Percentiles rank a stretch among this genome's conserved stretches.
Conservation (phyloP, 2,888 invertebrate species). For the Podotricha telesiphe region DNA sequence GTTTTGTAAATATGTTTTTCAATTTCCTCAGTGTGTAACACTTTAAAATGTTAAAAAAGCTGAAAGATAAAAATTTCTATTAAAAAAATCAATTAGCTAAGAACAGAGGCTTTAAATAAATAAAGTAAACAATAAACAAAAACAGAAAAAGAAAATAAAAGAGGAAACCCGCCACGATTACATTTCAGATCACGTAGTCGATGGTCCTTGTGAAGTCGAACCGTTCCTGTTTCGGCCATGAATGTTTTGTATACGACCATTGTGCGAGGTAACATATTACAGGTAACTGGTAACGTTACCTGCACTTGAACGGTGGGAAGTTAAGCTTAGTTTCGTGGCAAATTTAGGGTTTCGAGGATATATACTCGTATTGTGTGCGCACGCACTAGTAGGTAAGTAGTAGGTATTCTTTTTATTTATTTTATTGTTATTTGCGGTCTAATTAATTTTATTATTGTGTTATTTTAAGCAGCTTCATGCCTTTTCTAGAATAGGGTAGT, state of each 20-base stretch:
- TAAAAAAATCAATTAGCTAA: no score
- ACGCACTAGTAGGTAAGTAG: no score
- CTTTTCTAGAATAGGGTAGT: no score
- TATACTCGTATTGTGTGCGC: neutral
- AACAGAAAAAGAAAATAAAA: neutral
- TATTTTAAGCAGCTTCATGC: no score
- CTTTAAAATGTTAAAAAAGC: no score
- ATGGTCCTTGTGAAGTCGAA: slow-evolving; percentile 17
- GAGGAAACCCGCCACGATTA: neutral
- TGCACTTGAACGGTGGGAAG: slow-evolving; percentile 24
- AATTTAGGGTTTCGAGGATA: slow-evolving; percentile 13
- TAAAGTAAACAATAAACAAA: neutral
- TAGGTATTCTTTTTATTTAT: no score
- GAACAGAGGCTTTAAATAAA: neutral
- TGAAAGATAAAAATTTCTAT: no score
- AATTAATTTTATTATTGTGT: no score
- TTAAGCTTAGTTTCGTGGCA: slow-evolving; percentile 21
- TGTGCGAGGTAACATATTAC: slow-evolving; percentile 32
- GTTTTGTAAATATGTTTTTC: no score
- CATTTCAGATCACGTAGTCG: slow-evolving; percentile 21
- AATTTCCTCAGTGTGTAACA: no score
- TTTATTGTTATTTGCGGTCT: no score
- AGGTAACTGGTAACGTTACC: no score
- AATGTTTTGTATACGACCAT: slow-evolving; percentile 20
- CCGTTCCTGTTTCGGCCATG: slow-evolving; percentile 1